Percentiles rank a stretch among this genome's conserved stretches.
Evolutionary conservation across 2,113 vertebrate genomes (phyloP).

Genomic region (Actenoides hombroni): DNA sequence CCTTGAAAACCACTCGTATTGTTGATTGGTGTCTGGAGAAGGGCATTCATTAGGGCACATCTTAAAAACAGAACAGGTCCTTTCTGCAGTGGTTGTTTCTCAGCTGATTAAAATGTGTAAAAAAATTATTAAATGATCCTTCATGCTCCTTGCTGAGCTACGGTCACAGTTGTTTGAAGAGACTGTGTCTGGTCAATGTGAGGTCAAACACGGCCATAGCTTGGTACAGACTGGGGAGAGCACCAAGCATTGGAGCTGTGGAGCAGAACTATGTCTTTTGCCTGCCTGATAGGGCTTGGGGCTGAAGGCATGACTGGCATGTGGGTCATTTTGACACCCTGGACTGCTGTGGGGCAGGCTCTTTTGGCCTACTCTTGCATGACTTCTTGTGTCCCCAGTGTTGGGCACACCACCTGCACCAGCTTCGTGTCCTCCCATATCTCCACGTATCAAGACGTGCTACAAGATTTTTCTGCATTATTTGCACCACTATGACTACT

Average conservation of each 20-base stretch:
- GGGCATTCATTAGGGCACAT: background rate
- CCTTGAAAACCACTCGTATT: background rate
- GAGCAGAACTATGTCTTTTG: background rate
- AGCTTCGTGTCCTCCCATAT: background rate
- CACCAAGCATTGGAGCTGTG: accelerated
- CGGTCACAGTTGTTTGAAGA: accelerated
- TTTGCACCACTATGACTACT: background rate
- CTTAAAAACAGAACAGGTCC: background rate
- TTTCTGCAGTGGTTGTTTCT: background rate
- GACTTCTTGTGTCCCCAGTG: background rate
- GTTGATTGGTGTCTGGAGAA: background rate
- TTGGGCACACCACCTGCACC: background rate
- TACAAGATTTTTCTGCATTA: background rate
- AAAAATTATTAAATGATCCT: background rate
- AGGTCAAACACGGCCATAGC: background rate
- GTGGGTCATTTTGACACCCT: background rate
- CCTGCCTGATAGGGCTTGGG: background rate
- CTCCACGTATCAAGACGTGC: background rate
- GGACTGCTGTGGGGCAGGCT: background rate
- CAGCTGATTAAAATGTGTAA: background rate
- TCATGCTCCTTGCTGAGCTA: background rate
- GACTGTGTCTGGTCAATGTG: background rate
- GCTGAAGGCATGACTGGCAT: background rate
- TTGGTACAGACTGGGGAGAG: background rate
- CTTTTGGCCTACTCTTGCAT: accelerated